phyloP scores from a whole-genome alignment of 2,113 vertebrate genomes.

The Spheniscus mendiculus region DNA sequence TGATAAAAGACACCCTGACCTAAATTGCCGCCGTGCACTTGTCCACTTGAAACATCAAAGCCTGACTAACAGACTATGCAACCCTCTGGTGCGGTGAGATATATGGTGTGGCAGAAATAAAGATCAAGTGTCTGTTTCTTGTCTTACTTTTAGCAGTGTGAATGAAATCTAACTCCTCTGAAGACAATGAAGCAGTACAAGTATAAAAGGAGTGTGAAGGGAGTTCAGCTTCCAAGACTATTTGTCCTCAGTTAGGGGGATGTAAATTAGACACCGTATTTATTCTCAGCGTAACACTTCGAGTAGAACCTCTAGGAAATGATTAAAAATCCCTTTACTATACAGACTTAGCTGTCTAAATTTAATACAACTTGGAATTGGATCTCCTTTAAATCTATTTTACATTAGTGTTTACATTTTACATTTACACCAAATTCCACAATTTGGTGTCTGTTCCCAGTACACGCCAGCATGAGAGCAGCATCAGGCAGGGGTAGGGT shows the following conservation, averaged over 20 bases:
- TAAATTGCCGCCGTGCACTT: neutral
- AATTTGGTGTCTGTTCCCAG: neutral
- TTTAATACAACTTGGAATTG: neutral
- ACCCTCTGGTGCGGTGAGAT: neutral
- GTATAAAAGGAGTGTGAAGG: neutral
- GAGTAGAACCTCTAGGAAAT: neutral
- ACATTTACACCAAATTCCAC: no score
- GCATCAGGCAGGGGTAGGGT: neutral
- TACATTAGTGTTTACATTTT: neutral
- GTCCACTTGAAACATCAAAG: slow-evolving; percentile 42
- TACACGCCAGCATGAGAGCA: neutral
- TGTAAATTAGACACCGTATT: neutral
- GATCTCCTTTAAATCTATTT: neutral
- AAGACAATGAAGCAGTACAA: neutral
- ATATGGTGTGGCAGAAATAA: slow-evolving; percentile 3
- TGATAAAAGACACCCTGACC: slow-evolving; percentile 1
- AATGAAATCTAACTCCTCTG: slow-evolving; percentile 15
- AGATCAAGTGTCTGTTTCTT: slow-evolving; percentile 18
- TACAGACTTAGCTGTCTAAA: neutral
- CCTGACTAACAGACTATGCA: neutral
- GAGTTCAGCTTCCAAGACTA: neutral
- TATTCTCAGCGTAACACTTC: neutral
- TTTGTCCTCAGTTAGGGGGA: neutral
- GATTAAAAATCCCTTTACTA: neutral
- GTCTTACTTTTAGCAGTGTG: neutral